Percentiles rank a stretch among this genome's conserved stretches.
phyloP scores from a whole-genome alignment of 2,888 invertebrate species.

The Abrostola tripartita region DNA sequence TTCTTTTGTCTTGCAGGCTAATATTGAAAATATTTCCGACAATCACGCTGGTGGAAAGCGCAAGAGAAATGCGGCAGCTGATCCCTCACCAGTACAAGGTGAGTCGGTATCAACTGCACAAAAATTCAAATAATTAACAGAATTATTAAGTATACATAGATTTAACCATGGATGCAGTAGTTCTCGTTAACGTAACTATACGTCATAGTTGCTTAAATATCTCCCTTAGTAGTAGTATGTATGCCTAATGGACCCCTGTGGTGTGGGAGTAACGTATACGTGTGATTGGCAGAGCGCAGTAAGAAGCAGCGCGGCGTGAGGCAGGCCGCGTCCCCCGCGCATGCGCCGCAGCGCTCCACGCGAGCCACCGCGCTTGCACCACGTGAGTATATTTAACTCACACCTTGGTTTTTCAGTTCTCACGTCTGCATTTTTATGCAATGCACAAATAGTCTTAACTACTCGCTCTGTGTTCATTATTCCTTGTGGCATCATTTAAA shows the following conservation, averaged over 20 bases:
- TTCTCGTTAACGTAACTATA: no score
- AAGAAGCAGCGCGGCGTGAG: constrained; percentile 16
- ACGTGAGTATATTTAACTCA: constrained; percentile 3
- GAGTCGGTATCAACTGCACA: not conserved
- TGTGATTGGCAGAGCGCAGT: constrained; percentile 2
- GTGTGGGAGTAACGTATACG: not conserved
- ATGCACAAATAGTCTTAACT: no score
- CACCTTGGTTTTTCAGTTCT: not conserved
- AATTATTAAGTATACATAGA: no score
- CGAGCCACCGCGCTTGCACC: constrained; percentile 5
- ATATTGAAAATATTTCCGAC: constrained; percentile 39
- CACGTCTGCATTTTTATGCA: no score
- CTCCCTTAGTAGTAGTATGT: no score
- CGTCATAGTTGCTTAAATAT: no score
- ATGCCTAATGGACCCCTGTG: no score
- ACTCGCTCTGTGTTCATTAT: no score
- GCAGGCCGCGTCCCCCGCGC: not conserved
- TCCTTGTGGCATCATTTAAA: no score
- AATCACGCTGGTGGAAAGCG: constrained; percentile 47
- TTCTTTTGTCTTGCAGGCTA: constrained; percentile 41
- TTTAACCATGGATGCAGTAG: no score
- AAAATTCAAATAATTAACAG: not conserved
- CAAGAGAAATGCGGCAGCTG: constrained; percentile 58
- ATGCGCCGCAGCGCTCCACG: not conserved
- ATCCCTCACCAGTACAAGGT: constrained; percentile 58